phyloP scores from a whole-genome alignment of 2,113 vertebrate species.

The Eleginops maclovinus region DNA sequence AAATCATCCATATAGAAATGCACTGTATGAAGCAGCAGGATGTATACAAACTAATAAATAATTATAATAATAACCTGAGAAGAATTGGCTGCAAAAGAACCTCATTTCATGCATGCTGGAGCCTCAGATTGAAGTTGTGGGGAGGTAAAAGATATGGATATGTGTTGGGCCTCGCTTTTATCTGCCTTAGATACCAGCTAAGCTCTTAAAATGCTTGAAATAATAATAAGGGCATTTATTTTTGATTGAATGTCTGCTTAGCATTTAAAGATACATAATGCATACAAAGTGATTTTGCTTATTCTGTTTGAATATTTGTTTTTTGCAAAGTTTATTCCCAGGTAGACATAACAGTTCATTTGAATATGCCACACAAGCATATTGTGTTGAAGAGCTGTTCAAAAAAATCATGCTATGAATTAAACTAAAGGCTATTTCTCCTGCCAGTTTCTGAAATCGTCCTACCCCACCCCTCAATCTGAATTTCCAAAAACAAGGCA shows the following conservation, averaged over 20 bases:
- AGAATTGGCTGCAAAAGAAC: background rate
- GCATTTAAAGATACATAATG: background rate
- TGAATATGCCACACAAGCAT: background rate
- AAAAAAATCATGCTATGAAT: background rate
- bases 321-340: background rate
- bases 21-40: background rate
- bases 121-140: conserved; percentile 1
- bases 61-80: background rate
- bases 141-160: background rate
- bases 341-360: background rate
- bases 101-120: conserved; percentile 26
- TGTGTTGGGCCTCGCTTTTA: conserved; percentile 3
- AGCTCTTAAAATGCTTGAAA: background rate
- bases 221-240: background rate
- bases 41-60: background rate
- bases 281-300: background rate
- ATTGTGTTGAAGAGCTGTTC: background rate
- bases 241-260: background rate
- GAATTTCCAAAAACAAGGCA: too few species aligned
- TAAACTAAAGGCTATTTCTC: background rate
- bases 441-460: too few species aligned
- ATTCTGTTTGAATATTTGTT: background rate
- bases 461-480: too few species aligned
- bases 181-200: background rate
- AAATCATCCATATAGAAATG: background rate